These are phyloP conservation scores for Xestia sexstrigata DNA, from an alignment of 2,888 invertebrate genomes.

Conservation along the genomic window DNA sequence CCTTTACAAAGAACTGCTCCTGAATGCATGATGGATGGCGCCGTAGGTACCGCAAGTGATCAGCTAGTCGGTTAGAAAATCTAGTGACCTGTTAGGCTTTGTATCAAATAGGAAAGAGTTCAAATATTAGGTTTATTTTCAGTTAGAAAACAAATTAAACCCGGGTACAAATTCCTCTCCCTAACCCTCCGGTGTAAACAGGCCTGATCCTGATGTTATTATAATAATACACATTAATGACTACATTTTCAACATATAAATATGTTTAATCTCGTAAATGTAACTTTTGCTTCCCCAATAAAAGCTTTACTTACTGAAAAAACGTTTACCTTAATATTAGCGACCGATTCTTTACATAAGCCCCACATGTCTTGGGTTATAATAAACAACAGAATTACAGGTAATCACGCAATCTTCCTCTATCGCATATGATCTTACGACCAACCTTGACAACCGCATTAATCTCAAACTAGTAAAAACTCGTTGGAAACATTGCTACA, in stretches of 20 bases:
- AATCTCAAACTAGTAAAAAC: constrained; percentile 42
- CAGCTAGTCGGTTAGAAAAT: not conserved
- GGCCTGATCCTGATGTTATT: not conserved
- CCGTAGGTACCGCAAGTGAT: constrained; percentile 28
- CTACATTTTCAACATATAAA: not conserved
- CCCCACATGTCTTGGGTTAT: constrained; percentile 15
- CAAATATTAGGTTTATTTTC: not conserved
- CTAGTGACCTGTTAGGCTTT: not conserved
- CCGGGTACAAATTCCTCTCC: not conserved
- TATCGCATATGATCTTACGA: constrained; percentile 10
- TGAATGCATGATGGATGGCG: constrained; percentile 41
- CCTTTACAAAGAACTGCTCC: constrained; percentile 35
- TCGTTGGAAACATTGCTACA: constrained; percentile 5
- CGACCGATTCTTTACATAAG: constrained; percentile 35
- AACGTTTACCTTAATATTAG: not conserved
- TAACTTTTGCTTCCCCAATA: not conserved
- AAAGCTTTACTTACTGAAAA: not conserved
- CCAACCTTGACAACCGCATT: constrained; percentile 24
- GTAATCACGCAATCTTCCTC: constrained; percentile 39
- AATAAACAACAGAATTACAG: constrained; percentile 25
- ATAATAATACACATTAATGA: not conserved
- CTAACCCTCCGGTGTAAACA: not conserved
- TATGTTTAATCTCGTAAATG: not conserved
- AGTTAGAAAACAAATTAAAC: not conserved
- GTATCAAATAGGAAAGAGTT: not conserved